A percentile compares a stretch with the other conserved stretches of the same genome.
Conservation (phyloP, 2,113 vertebrate species). For the Tachycineta bicolor region DNA sequence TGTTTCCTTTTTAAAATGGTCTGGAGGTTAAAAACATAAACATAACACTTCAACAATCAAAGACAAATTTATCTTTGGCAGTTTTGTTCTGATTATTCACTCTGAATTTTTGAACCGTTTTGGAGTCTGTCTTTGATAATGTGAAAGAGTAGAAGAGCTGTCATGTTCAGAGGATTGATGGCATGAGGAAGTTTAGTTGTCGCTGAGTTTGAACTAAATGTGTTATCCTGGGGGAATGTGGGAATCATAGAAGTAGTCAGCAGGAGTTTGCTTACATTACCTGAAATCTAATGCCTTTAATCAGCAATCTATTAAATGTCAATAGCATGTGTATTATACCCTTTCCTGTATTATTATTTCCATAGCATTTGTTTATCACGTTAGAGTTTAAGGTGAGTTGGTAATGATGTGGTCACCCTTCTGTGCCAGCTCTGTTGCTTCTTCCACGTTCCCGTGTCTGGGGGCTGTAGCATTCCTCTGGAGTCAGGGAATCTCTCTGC, state of each 20-base stretch:
- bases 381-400: neutral
- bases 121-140: neutral
- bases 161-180: neutral
- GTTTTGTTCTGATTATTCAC: neutral
- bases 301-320: neutral
- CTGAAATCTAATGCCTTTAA: neutral
- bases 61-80: neutral
- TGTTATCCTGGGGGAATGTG: neutral
- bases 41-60: neutral
- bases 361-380: neutral
- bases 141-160: neutral
- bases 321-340: neutral
- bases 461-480: neutral
- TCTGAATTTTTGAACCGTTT: neutral
- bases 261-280: neutral
- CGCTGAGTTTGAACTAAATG: neutral
- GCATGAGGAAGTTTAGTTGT: neutral
- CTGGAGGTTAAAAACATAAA: neutral
- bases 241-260: neutral
- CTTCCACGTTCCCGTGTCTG: accelerated
- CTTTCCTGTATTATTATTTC: neutral
- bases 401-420: neutral
- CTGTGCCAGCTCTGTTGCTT: neutral
- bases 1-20: neutral
- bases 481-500: neutral